Percentiles rank a stretch among this genome's conserved stretches.
These are phyloP conservation scores for Leucophora obtusa DNA, from an alignment of 2,888 invertebrate genomes.

Conservation along the genomic window DNA sequence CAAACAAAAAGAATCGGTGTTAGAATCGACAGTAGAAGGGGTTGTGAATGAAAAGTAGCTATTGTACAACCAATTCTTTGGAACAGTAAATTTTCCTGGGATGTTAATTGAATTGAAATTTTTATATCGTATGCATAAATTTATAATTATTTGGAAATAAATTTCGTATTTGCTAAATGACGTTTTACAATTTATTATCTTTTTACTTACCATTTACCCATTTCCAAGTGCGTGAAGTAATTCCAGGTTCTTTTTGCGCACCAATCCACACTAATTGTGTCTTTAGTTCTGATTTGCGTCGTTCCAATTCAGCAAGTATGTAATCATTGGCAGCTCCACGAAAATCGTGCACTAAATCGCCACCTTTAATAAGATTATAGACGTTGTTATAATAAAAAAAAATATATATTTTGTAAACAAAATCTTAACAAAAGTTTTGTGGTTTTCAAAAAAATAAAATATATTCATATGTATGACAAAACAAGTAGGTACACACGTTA, in stretches of 20 bases:
- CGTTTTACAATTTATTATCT: neutral
- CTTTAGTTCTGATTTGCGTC: constrained; percentile 87
- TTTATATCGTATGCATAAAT: neutral
- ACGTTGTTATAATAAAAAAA: no score
- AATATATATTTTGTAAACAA: constrained; percentile 3
- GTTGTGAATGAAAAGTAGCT: no score
- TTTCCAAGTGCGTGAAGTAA: constrained; percentile 91
- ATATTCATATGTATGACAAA: no score
- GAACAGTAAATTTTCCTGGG: no score
- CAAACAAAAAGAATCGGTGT: no score
- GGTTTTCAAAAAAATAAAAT: neutral
- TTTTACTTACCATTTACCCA: constrained; percentile 89
- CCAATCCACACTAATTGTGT: constrained; percentile 95
- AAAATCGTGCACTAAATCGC: constrained; percentile 78
- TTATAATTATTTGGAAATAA: neutral
- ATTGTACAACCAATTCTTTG: no score
- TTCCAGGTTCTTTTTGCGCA: constrained; percentile 91
- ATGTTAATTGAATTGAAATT: constrained; percentile 21
- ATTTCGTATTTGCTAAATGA: neutral
- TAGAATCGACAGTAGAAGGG: no score
- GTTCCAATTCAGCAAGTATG: constrained; percentile 88
- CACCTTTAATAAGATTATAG: constrained; percentile 70
- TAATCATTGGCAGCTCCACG: constrained; percentile 77
- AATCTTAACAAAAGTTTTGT: neutral
- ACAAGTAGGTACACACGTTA: neutral